These are phyloP conservation scores for Meteorus colon DNA, from an alignment of 2,888 invertebrate species.

Conservation along the genomic window DNA sequence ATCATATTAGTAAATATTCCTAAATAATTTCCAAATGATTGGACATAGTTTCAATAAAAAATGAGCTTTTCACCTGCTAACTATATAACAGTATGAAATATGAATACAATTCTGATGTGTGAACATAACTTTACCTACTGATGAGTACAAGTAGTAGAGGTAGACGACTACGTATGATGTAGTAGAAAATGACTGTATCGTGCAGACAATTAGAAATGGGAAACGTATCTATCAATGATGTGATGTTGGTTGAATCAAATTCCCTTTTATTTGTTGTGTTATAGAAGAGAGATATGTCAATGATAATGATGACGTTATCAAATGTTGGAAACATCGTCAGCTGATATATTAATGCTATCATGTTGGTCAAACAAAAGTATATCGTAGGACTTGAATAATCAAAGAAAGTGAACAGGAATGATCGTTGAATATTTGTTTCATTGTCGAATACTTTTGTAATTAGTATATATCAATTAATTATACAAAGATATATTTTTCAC, in stretches of 20 bases:
- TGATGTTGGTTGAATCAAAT: background rate
- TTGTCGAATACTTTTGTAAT: background rate
- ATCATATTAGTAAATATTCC: too few species aligned
- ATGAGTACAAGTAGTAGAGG: background rate
- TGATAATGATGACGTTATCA: background rate
- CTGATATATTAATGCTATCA: too few species aligned
- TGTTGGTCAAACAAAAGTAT: too few species aligned
- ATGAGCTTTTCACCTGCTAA: too few species aligned
- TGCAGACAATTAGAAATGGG: background rate
- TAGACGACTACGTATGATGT: background rate
- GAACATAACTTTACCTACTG: slow-evolving; percentile 13
- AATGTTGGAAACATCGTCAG: background rate
- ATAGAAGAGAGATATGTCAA: background rate
- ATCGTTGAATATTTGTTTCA: background rate
- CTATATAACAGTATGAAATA: too few species aligned
- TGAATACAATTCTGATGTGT: slow-evolving; percentile 16
- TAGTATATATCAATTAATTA: slow-evolving; percentile 8
- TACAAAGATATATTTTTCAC: background rate
- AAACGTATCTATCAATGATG: background rate
- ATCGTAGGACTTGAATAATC: background rate
- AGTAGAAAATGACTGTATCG: slow-evolving; percentile 21
- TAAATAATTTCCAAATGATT: too few species aligned
- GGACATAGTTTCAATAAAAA: too few species aligned
- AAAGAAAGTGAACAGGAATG: background rate
- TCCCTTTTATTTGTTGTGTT: background rate